phyloP scores from a whole-genome alignment of 2,797 vertebrate genomes.

The Sciurus vulgaris region DNA sequence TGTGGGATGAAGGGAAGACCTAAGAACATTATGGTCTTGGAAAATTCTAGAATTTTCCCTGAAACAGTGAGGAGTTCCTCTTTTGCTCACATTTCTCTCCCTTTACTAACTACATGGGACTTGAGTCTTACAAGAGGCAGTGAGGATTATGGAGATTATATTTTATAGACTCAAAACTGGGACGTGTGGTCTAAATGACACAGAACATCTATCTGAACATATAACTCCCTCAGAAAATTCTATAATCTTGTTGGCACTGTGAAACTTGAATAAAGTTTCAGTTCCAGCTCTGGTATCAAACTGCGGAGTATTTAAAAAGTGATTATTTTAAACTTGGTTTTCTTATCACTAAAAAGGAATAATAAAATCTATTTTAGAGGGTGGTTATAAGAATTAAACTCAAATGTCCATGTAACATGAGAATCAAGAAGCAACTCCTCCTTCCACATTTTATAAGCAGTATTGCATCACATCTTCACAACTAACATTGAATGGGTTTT shows the following conservation, averaged over 20 bases:
- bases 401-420: slow-evolving; percentile 10
- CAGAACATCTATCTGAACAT: slow-evolving; percentile 41
- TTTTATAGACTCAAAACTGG: slow-evolving; percentile 22
- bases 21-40: not conserved
- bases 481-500: not conserved
- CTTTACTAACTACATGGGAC: not conserved
- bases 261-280: slow-evolving; percentile 36
- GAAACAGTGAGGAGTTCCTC: not conserved
- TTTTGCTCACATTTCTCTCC: slow-evolving; percentile 22
- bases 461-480: slow-evolving; percentile 7
- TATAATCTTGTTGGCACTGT: slow-evolving; percentile 27
- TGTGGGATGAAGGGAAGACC: not conserved
- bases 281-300: not conserved
- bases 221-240: slow-evolving; percentile 29
- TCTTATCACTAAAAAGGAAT: not conserved
- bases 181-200: not conserved
- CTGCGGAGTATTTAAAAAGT: slow-evolving; percentile 13
- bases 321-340: slow-evolving; percentile 31
- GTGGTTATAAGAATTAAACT: not conserved
- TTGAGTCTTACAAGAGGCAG: slow-evolving; percentile 56
- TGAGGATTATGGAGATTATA: slow-evolving; percentile 45
- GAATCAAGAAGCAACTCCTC: not conserved
- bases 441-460: not conserved
- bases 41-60: not conserved
- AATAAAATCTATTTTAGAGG: slow-evolving; percentile 17